phyloP scores from a whole-genome alignment of 2,888 invertebrate genomes.

The Synergus gifuensis region DNA sequence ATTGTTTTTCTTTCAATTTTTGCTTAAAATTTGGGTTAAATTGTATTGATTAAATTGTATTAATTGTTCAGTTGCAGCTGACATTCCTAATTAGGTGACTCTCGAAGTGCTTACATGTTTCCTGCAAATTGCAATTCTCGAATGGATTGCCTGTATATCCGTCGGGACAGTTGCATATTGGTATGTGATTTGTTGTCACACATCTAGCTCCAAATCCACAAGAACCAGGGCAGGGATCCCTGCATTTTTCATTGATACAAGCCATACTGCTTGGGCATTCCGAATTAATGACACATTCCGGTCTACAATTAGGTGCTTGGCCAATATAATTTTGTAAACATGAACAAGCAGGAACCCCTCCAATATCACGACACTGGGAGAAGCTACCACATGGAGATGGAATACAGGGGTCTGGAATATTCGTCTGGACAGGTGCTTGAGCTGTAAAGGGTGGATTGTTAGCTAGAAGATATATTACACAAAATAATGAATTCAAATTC shows the following conservation, averaged over 20 bases:
- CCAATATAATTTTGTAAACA: conserved; percentile 84
- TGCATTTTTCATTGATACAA: conserved; percentile 78
- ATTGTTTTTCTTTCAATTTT: not conserved
- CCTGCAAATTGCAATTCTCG: conserved; percentile 69
- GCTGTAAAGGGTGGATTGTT: conserved; percentile 40
- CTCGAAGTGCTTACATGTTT: conserved; percentile 43
- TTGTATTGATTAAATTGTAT: no score
- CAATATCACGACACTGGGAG: conserved; percentile 85
- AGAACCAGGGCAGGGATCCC: conserved; percentile 80
- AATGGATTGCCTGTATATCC: conserved; percentile 82
- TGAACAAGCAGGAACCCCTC: conserved; percentile 80
- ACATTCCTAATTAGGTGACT: not conserved
- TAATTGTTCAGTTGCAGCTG: not conserved
- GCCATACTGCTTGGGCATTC: conserved; percentile 78
- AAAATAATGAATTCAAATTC: not conserved
- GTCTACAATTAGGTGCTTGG: conserved; percentile 84
- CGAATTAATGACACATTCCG: conserved; percentile 78
- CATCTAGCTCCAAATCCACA: conserved; percentile 79
- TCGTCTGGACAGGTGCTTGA: conserved; percentile 79
- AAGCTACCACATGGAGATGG: conserved; percentile 91
- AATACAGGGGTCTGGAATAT: conserved; percentile 83
- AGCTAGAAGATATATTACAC: not conserved
- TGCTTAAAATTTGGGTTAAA: not conserved
- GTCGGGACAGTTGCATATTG: conserved; percentile 80
- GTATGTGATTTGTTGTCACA: conserved; percentile 78